Conservation (phyloP, 2,797 vertebrate species). For the Somateria mollissima region DNA sequence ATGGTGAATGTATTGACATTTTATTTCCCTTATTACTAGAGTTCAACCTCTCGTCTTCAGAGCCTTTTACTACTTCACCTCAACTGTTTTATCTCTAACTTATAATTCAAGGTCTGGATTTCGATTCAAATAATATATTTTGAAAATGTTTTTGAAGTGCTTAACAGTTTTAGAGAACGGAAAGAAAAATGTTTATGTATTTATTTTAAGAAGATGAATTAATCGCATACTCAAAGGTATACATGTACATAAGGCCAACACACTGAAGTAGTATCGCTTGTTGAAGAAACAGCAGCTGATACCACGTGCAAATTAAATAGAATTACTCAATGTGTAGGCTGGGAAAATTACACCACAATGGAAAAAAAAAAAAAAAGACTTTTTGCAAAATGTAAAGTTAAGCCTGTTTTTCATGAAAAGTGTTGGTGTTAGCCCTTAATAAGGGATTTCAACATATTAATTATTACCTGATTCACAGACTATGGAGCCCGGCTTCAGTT, state of each 20-base stretch:
- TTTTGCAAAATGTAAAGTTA: neutral
- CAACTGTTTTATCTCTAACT: neutral
- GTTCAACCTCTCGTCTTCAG: neutral
- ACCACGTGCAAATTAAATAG: neutral
- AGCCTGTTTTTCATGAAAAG: neutral
- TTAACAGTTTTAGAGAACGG: neutral
- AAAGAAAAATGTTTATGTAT: neutral
- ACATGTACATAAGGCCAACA: neutral
- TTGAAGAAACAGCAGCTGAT: neutral
- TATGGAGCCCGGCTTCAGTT: slow-evolving; percentile 92
- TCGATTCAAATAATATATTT: neutral
- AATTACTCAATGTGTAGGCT: neutral
- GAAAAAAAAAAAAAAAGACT: neutral
- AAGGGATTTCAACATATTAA: neutral
- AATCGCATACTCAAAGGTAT: neutral
- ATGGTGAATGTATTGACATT: neutral
- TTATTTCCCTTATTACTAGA: neutral
- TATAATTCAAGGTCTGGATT: neutral
- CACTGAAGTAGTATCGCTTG: neutral
- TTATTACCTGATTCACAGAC: slow-evolving; percentile 95
- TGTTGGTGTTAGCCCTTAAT: neutral
- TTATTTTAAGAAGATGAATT: neutral
- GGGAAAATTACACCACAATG: neutral
- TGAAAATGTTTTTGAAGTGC: neutral
- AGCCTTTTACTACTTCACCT: neutral